Conservation (phyloP, 92 coral and sea anemone genomes). For the Palythoa caribaeorum region DNA sequence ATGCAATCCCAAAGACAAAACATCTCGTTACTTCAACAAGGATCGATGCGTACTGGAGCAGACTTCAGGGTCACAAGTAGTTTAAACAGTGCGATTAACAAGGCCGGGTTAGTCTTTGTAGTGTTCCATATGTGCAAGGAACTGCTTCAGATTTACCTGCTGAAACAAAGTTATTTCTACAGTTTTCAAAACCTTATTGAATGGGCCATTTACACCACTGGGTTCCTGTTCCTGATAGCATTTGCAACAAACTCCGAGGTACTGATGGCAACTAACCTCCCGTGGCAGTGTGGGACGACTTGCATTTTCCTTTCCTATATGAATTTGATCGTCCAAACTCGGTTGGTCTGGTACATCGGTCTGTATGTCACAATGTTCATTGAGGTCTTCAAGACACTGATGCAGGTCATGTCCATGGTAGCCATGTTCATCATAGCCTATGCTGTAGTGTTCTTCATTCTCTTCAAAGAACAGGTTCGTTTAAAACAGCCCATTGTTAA, state of each 20-base stretch:
- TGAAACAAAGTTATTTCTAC: constrained; percentile 60
- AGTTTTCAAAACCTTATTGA: constrained; percentile 67
- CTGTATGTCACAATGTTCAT: constrained; percentile 92
- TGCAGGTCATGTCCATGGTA: constrained; percentile 71
- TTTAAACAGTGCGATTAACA: constrained; percentile 45
- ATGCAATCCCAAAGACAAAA: constrained; percentile 66
- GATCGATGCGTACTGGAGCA: background rate
- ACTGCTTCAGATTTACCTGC: constrained; percentile 61
- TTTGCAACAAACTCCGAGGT: constrained; percentile 23
- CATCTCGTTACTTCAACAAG: constrained; percentile 13
- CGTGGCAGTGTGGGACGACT: constrained; percentile 79
- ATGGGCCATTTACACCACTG: constrained; percentile 62
- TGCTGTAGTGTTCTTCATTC: constrained; percentile 81
- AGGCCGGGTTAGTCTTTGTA: constrained; percentile 56
- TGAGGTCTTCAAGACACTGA: constrained; percentile 80
- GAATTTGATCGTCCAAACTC: constrained; percentile 72
- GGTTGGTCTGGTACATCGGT: constrained; percentile 69
- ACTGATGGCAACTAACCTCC: constrained; percentile 37
- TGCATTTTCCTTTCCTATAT: constrained; percentile 84
- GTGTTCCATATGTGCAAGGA: constrained; percentile 72
- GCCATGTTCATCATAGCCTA: constrained; percentile 76
- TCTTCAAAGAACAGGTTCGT: constrained; percentile 86
- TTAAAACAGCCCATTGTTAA: too few species aligned
- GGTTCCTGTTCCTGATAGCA: constrained; percentile 65
- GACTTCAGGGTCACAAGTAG: constrained; percentile 12